Base-by-base conservation (phyloP, 2,888 invertebrate species). In the Amiota mariae region DNA sequence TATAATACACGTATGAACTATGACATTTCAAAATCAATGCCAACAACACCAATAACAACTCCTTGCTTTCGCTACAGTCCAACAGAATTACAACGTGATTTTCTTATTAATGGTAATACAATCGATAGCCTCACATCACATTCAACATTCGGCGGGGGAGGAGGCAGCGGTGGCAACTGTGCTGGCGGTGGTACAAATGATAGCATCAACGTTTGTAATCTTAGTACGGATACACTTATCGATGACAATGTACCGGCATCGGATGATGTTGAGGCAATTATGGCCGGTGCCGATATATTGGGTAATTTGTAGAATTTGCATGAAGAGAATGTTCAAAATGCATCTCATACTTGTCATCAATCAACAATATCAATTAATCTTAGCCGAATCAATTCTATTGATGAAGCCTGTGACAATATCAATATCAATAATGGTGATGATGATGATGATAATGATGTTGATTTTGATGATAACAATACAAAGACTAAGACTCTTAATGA, bases 11-110 rank as follows among this genome's bases (percentile, higher is more conserved):
- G 86, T 51, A 82, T 79, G 18, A 77, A 82, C n/a, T 91, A 92
- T 79, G 92, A 92, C 57, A 91, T 92, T 80, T 94, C 94, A 13
- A 93, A 94, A 85, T 95, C 95, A 0, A 95, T 95, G 89, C 95
- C 95, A 36, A 94, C 94, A 2, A 94, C 94, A 18, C 95, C 95
- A 15, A 91, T 93, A 80, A 88, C 84, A 88, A 91, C 92, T 61
- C 88, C 87, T 10, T 82, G 85, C 73, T 93, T 93, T 81, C 92
- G 92, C 75, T 93, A 93, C 82, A 93, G 92, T 79, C 90, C 90
- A 4, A 80, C 81, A 0, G 90, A 89, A 70, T 81, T 87, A 74
- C 87, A 87, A 77, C 86, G 89, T 76, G 93, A 93, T 86, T 93
- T 92, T 79, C 90, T 93, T 8, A 93, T 93, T 70, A 93, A 93